These are phyloP conservation scores for Drosophila suzukii DNA, from an alignment of 1,140 invertebrate genomes.

Conservation along the genomic window DNA sequence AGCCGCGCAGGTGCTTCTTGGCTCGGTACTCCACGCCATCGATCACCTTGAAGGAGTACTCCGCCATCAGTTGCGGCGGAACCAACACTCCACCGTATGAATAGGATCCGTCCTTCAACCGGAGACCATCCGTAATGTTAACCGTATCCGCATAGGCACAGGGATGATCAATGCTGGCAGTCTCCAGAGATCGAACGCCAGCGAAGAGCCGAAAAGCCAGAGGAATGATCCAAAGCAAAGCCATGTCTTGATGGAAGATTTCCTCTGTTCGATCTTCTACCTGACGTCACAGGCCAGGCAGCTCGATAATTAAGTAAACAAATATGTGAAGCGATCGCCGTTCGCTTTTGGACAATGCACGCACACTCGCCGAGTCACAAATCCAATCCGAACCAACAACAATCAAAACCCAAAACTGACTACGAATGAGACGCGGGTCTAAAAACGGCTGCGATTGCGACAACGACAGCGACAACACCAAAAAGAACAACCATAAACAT, in stretches of 20 bases:
- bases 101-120: constrained; percentile 73
- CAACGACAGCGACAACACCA: constrained; percentile 40
- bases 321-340: constrained; percentile 50
- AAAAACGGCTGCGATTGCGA: constrained; percentile 74
- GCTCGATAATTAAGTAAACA: constrained; percentile 67
- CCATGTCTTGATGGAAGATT: constrained; percentile 7
- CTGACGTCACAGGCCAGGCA: constrained; percentile 60
- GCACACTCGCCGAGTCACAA: constrained; percentile 12
- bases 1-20: constrained; percentile 65
- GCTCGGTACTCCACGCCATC: constrained; percentile 72
- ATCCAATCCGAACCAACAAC: constrained; percentile 29
- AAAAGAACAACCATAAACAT: constrained; percentile 35
- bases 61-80: constrained; percentile 58
- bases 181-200: constrained; percentile 18
- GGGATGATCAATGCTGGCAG: constrained; percentile 40
- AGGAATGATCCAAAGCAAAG: constrained; percentile 4
- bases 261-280: background rate
- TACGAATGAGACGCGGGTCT: constrained; percentile 41
- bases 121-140: constrained; percentile 71
- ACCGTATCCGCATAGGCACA: constrained; percentile 69
- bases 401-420: constrained; percentile 32
- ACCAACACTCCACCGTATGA: constrained; percentile 66
- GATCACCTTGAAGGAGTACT: constrained; percentile 74
- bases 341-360: constrained; percentile 45
- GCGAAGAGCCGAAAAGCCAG: constrained; percentile 2